Base-by-base conservation (phyloP, 2,797 vertebrate genomes). In the Mormyrus hasselquistii region DNA sequence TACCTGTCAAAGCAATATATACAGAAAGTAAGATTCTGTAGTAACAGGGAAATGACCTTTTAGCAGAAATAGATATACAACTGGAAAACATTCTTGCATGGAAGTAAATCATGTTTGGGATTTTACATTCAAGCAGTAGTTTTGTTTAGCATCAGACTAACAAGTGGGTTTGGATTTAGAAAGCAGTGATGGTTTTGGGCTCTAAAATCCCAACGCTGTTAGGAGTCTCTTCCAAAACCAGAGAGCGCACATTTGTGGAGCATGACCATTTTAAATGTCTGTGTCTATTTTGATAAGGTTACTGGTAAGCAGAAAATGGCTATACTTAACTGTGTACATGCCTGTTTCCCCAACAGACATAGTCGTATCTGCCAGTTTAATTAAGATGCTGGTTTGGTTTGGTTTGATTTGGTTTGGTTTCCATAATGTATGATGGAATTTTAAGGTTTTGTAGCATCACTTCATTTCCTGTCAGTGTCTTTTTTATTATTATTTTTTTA, bases 11-110 rank as follows among this genome's bases (percentile, higher is more conserved):
- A 94, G 94, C 93, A 91, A 92, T 89, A 89, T 92, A 34, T 34
- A 34, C 29, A 93, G 92, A 90, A 69, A 55, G 49, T 38, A 89
- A 82, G 85, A 76, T 89, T 90, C 73, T 84, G 62, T 91, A 89
- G 93, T 93, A 94, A 91, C 93, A 94, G 94, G 94, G 93, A 93
- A 94, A 92, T 90, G 38, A 47, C 89, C 89, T 89, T 89, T 92
- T 93, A 92, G 91, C 90, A 90, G 92, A 89, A 86, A 69, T 82
- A 89, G 79, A 86, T 93, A 92, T 76, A 91, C 89, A 89, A 89
- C 89, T 89, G 91, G 76, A 92, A 93, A 92, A 91, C 29, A 90
- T 53, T 89, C 76, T 55, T 87, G 59, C 89, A 22, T 69, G 65
- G 38, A 69, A 87, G 87, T 29, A 62, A 83, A 12, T 41, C 62